Conservation (phyloP, 2,113 vertebrate genomes). For the Sinocyclocheilus grahami region DNA sequence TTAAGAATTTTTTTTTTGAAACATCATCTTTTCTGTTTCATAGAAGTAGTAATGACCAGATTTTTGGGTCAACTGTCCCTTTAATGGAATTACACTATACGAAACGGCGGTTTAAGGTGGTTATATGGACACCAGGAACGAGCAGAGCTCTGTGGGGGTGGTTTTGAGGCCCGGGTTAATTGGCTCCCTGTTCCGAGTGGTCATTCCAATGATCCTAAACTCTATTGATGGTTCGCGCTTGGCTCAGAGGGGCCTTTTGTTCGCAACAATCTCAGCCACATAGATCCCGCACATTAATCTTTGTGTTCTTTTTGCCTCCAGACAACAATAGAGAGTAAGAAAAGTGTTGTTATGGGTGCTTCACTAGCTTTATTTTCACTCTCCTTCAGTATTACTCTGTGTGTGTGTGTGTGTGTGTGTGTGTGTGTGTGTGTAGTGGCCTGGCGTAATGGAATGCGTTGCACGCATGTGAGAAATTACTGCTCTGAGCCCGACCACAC, state of each 20-base stretch:
- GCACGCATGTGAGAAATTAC: conserved; percentile 63
- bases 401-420: conserved; percentile 23
- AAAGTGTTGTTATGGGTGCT: conserved; percentile 63
- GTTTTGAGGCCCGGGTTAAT: conserved; percentile 54
- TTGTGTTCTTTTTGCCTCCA: conserved; percentile 60
- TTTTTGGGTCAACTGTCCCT: conserved; percentile 4
- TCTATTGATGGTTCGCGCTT: conserved; percentile 55
- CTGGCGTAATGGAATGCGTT: conserved; percentile 59
- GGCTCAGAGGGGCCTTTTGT: conserved; percentile 49
- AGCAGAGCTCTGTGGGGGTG: conserved; percentile 23
- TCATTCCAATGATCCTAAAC: conserved; percentile 61
- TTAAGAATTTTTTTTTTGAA: neutral
- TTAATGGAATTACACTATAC: neutral
- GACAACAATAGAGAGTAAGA: conserved; percentile 66
- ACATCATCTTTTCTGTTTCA: neutral
- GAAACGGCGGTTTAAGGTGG: neutral
- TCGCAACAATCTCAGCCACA: conserved; percentile 46
- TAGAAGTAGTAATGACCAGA: neutral
- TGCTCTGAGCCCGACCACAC: conserved; percentile 61
- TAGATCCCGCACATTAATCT: conserved; percentile 63
- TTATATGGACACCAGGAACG: conserved; percentile 20
- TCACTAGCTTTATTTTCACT: conserved; percentile 50
- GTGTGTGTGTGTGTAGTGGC: conserved; percentile 28
- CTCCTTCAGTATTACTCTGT: conserved; percentile 15
- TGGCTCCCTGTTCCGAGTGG: conserved; percentile 50